Evolutionary conservation across 1,140 invertebrate genomes (phyloP).

Genomic region (Ceratosolen solmsi): DNA sequence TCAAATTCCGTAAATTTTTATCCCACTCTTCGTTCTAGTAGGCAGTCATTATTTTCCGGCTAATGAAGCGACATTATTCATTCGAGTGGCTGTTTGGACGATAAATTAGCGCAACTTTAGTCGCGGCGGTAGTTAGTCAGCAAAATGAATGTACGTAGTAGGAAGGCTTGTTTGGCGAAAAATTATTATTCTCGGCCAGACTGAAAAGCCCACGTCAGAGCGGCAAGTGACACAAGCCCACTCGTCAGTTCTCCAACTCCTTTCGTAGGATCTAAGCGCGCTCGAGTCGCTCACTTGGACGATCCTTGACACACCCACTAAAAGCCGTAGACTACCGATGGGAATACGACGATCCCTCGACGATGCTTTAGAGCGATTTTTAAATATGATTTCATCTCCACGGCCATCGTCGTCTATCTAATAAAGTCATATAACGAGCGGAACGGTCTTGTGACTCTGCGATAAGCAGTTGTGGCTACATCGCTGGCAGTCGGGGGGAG

Average conservation of each 20-base stretch:
- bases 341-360: background rate
- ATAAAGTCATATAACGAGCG: background rate
- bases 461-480: background rate
- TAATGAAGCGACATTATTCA: slow-evolving; percentile 21
- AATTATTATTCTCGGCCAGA: slow-evolving; percentile 41
- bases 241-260: slow-evolving; percentile 52
- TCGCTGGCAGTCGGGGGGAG: too few species aligned
- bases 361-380: background rate
- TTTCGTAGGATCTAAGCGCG: slow-evolving; percentile 58
- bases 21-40: background rate
- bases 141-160: slow-evolving; percentile 34
- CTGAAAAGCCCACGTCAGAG: slow-evolving; percentile 52
- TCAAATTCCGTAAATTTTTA: background rate
- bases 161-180: slow-evolving; percentile 55
- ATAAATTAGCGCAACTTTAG: slow-evolving; percentile 8
- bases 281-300: slow-evolving; percentile 53
- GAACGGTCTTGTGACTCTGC: too few species aligned
- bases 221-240: slow-evolving; percentile 52
- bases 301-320: slow-evolving; percentile 53
- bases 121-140: slow-evolving; percentile 31
- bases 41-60: background rate
- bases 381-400: slow-evolving; percentile 13
- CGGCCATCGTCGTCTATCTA: background rate
- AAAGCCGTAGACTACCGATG: background rate
- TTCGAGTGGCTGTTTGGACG: background rate